Percentiles rank a stretch among this genome's conserved stretches.
phyloP scores from a whole-genome alignment of 2,797 vertebrate species.

The Phylloscopus collybita region DNA sequence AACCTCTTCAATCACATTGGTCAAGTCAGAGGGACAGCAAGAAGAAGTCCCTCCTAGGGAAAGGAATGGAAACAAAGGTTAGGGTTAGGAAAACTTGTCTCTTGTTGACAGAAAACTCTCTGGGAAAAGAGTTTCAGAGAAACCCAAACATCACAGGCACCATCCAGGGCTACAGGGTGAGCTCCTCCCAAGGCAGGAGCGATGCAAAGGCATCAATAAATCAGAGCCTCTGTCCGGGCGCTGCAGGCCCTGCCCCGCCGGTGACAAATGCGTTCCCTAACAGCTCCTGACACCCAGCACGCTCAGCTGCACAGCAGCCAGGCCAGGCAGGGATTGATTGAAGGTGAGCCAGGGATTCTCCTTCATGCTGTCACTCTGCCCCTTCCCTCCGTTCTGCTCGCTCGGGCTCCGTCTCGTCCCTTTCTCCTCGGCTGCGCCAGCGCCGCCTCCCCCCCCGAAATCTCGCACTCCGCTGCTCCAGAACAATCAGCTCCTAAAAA shows the following conservation, averaged over 20 bases:
- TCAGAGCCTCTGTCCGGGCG: background rate
- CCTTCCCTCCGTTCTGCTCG: background rate
- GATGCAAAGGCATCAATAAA: conserved; percentile 26
- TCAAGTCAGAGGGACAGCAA: too few species aligned
- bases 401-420: background rate
- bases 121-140: too few species aligned
- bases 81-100: too few species aligned
- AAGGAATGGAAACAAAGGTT: too few species aligned
- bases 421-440: background rate
- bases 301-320: conserved; percentile 7
- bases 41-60: too few species aligned
- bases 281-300: conserved; percentile 36
- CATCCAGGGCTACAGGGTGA: background rate
- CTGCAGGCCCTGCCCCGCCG: background rate
- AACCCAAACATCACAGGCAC: too few species aligned
- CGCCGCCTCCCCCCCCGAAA: background rate
- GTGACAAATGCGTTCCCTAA: conserved; percentile 68
- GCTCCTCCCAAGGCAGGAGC: background rate
- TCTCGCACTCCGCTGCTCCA: conserved; percentile 42
- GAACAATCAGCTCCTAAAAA: conserved; percentile 58
- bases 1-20: too few species aligned
- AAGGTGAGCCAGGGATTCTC: conserved; percentile 84
- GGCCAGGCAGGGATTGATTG: conserved; percentile 78
- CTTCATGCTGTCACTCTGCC: conserved; percentile 71
- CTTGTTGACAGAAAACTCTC: too few species aligned